A percentile compares a stretch with the other conserved stretches of the same genome.
These are phyloP conservation scores for Caenorhabditis angaria DNA, from an alignment of 2,888 invertebrate species.

Conservation along the genomic window DNA sequence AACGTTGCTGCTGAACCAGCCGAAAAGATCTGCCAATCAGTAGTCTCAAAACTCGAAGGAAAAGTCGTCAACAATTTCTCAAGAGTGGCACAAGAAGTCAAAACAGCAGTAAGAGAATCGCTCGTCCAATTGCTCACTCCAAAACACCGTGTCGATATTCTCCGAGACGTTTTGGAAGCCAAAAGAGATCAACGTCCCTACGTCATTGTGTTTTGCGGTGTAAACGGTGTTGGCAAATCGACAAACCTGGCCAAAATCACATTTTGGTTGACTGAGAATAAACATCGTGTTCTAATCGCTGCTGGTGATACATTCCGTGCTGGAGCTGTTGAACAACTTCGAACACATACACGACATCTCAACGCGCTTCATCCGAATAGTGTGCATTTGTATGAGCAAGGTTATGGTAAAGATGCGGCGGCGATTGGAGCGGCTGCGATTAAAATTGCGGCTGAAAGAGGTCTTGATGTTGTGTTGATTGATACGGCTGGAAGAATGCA, in stretches of 20 bases:
- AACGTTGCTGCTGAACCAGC: conserved; percentile 98
- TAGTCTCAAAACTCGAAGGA: conserved; percentile 66
- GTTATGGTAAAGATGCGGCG: conserved; percentile 98
- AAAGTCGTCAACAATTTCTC: conserved; percentile 87
- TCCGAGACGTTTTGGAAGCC: conserved; percentile 92
- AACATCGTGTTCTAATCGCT: conserved; percentile 91
- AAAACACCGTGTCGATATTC: conserved; percentile 90
- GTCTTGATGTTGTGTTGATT: conserved; percentile 90
- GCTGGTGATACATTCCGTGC: conserved; percentile 97
- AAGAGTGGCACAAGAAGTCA: conserved; percentile 86
- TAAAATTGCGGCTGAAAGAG: conserved; percentile 77
- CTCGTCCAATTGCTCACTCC: conserved; percentile 91
- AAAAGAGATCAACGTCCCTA: conserved; percentile 86
- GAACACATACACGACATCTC: conserved; percentile 90
- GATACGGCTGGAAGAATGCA: conserved; percentile 99
- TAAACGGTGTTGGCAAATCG: conserved; percentile 98
- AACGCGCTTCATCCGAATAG: conserved; percentile 87
- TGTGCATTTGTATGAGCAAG: conserved; percentile 89
- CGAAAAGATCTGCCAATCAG: conserved; percentile 79
- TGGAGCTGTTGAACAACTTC: conserved; percentile 96
- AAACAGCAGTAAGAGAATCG: conserved; percentile 86
- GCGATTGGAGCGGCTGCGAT: conserved; percentile 98
- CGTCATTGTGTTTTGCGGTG: conserved; percentile 95
- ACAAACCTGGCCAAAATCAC: conserved; percentile 99
- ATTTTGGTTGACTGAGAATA: conserved; percentile 98